These are phyloP conservation scores for Oreocharis arfaki DNA, from an alignment of 2,113 vertebrate species.

Conservation along the genomic window DNA sequence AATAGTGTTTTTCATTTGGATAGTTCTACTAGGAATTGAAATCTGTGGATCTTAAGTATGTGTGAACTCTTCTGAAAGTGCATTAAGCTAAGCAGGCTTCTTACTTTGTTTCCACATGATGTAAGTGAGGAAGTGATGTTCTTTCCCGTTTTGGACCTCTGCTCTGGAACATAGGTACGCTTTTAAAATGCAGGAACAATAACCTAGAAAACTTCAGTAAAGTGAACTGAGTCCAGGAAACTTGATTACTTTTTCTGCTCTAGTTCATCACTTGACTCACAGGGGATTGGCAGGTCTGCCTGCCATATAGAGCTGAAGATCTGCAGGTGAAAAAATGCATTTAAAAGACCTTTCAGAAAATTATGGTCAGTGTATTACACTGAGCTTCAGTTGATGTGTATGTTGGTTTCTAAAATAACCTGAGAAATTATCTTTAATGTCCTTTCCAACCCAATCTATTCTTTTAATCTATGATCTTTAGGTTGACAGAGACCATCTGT, in stretches of 20 bases:
- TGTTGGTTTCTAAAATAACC: background rate
- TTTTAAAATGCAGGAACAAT: background rate
- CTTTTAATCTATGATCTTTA: background rate
- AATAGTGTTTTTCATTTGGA: background rate
- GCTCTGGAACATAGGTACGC: background rate
- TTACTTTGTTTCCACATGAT: background rate
- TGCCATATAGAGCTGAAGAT: background rate
- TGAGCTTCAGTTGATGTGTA: background rate
- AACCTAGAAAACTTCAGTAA: background rate
- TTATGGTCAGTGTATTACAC: background rate
- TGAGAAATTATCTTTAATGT: background rate
- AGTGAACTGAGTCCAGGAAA: background rate
- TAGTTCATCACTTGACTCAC: background rate
- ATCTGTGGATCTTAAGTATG: background rate
- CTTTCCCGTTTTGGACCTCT: background rate
- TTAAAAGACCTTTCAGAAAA: background rate
- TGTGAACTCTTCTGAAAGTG: background rate
- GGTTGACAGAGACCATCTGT: background rate
- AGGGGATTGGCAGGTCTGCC: background rate
- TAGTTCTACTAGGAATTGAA: background rate
- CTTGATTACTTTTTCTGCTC: background rate
- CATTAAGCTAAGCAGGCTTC: background rate
- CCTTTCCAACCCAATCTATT: background rate
- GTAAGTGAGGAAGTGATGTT: background rate
- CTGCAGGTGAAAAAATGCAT: background rate